Percentiles rank a stretch among this genome's conserved stretches.
Evolutionary conservation across 2,113 vertebrate species (phyloP).

Genomic region (Shinisaurus crocodilurus): DNA sequence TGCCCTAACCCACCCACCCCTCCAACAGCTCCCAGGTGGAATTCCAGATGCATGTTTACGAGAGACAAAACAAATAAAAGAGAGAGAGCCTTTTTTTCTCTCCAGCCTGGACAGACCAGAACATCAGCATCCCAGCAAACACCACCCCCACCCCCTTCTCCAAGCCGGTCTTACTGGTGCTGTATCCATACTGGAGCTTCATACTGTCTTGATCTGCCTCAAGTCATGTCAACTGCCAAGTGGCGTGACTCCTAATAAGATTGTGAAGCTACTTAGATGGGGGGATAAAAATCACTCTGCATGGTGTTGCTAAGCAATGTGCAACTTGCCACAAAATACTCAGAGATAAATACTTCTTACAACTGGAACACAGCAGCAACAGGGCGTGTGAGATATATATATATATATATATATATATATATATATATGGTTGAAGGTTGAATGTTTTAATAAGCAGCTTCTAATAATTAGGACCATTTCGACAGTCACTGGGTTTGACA

Average conservation of each 20-base stretch:
- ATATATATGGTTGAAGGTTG: background rate
- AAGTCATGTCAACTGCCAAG: slow-evolving; percentile 26
- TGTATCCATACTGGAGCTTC: rapidly evolving
- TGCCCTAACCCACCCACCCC: background rate
- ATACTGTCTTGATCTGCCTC: no score
- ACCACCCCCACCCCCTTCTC: background rate
- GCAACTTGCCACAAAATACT: slow-evolving; percentile 19
- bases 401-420: no score
- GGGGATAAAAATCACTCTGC: slow-evolving; percentile 30
- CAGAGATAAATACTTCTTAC: background rate
- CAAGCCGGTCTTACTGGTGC: background rate
- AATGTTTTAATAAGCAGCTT: background rate
- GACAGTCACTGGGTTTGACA: background rate
- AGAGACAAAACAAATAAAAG: background rate
- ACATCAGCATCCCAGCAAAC: no score
- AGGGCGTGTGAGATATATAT: background rate
- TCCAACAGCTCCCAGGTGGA: background rate
- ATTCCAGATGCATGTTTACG: background rate
- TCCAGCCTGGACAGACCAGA: no score
- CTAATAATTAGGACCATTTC: background rate
- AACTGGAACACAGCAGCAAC: background rate
- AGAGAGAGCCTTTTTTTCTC: background rate
- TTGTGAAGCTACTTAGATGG: slow-evolving; percentile 49
- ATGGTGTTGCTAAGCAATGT: slow-evolving; percentile 68
- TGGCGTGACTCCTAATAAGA: slow-evolving; percentile 42